Conservation (phyloP, 2,888 invertebrate genomes). For the Gnatocerus cornutus region DNA sequence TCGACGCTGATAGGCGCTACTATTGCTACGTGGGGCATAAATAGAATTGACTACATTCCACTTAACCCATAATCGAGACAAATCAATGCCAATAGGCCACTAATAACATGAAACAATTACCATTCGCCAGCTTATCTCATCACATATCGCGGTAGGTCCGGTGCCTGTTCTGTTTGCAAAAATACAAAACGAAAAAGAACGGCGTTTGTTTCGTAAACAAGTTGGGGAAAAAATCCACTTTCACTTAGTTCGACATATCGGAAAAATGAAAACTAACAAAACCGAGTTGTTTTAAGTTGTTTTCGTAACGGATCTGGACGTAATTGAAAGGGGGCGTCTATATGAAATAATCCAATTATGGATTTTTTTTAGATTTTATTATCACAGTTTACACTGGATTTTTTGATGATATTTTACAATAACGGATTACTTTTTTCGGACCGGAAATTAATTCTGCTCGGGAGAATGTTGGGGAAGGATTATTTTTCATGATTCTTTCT, state of each 20-base stretch:
- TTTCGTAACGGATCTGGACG: constrained; percentile 61
- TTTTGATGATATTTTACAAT: constrained; percentile 45
- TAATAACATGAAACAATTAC: constrained; percentile 62
- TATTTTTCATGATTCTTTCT: constrained; percentile 48
- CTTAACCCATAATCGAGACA: constrained; percentile 56
- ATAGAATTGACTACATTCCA: constrained; percentile 50
- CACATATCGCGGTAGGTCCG: constrained; percentile 51
- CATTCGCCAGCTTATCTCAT: constrained; percentile 59
- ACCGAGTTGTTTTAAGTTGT: constrained; percentile 64
- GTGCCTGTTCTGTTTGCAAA: constrained; percentile 49
- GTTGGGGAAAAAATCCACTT: constrained; percentile 53
- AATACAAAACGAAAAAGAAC: constrained; percentile 50
- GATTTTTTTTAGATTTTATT: constrained; percentile 63
- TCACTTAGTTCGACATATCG: constrained; percentile 59
- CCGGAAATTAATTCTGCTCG: constrained; percentile 50
- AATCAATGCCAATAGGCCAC: constrained; percentile 64
- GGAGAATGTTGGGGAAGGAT: constrained; percentile 45
- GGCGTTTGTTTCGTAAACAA: constrained; percentile 53
- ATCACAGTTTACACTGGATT: constrained; percentile 55
- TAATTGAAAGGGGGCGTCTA: constrained; percentile 64
- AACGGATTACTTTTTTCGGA: constrained; percentile 49
- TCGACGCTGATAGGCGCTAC: constrained; percentile 34
- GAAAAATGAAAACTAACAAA: constrained; percentile 61
- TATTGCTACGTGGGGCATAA: constrained; percentile 43
- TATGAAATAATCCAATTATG: constrained; percentile 66